phyloP scores from a whole-genome alignment of 64 coral and sea anemone genomes.

The Montipora efflorescens region DNA sequence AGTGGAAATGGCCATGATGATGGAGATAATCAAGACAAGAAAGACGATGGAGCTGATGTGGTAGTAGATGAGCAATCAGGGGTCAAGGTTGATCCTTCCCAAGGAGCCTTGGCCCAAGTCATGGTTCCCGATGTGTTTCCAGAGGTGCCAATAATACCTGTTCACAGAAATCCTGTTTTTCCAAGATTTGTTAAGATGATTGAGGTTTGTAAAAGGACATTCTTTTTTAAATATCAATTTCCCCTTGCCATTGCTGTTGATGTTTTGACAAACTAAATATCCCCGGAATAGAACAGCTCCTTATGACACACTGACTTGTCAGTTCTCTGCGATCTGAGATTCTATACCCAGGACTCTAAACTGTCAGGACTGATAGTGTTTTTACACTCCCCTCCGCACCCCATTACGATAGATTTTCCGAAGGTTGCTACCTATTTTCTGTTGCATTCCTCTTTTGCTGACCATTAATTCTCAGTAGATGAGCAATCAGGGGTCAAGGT shows the following conservation, averaged over 20 bases:
- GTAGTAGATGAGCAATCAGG: constrained; percentile 95
- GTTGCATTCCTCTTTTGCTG: no score
- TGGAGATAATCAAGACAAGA: constrained; percentile 68
- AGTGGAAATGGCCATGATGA: constrained; percentile 71
- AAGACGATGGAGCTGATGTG: constrained; percentile 72
- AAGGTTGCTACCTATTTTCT: no score
- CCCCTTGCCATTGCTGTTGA: no score
- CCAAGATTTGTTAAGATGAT: constrained; percentile 99
- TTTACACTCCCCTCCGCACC: no score
- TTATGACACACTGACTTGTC: no score
- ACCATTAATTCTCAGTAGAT: constrained; percentile 50
- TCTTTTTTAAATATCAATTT: no score
- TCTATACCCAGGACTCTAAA: no score
- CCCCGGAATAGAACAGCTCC: no score
- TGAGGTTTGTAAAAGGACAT: constrained; percentile 69
- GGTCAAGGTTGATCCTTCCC: constrained; percentile 45
- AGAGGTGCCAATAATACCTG: constrained; percentile 89
- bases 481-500: constrained; percentile 75
- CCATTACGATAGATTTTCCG: no score
- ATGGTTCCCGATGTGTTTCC: constrained; percentile 94
- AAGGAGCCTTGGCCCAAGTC: constrained; percentile 81
- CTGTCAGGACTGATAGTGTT: no score
- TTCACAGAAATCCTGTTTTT: constrained; percentile 98
- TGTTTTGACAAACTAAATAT: no score
- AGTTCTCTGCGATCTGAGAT: no score